A percentile compares a stretch with the other conserved stretches of the same genome.
These are phyloP conservation scores for Celastrina argiolus DNA, from an alignment of 2,888 invertebrate species.

Conservation along the genomic window DNA sequence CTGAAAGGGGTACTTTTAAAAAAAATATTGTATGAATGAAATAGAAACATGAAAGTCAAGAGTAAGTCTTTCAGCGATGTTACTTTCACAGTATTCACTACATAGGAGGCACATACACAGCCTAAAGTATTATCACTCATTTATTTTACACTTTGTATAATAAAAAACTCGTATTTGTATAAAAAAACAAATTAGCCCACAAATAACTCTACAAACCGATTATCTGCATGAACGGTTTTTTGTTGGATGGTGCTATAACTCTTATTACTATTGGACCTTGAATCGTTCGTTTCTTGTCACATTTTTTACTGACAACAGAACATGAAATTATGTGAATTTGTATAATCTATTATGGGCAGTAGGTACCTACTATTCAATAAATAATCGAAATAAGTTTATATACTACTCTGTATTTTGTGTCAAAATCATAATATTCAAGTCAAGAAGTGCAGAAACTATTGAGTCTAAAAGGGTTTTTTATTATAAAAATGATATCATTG, in stretches of 20 bases:
- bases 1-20: too few species aligned
- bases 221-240: slow-evolving; percentile 11
- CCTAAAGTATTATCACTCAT: too few species aligned
- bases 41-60: too few species aligned
- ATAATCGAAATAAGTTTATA: not conserved
- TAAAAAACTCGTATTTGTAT: not conserved
- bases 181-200: slow-evolving; percentile 3
- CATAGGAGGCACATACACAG: too few species aligned
- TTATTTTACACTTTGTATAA: not conserved
- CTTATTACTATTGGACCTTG: slow-evolving; percentile 11
- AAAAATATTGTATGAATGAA: too few species aligned
- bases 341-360: not conserved
- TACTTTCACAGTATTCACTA: too few species aligned
- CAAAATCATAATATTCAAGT: too few species aligned
- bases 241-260: not conserved
- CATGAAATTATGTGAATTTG: not conserved
- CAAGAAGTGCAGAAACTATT: too few species aligned
- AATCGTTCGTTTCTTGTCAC: slow-evolving; percentile 9
- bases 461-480: too few species aligned
- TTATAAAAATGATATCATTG: too few species aligned
- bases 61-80: too few species aligned
- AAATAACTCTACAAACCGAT: slow-evolving; percentile 2
- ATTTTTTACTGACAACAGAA: not conserved
- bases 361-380: not conserved
- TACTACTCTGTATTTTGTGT: too few species aligned